Base-by-base conservation (phyloP, 1,140 invertebrate species). In the Planococcus citri region DNA sequence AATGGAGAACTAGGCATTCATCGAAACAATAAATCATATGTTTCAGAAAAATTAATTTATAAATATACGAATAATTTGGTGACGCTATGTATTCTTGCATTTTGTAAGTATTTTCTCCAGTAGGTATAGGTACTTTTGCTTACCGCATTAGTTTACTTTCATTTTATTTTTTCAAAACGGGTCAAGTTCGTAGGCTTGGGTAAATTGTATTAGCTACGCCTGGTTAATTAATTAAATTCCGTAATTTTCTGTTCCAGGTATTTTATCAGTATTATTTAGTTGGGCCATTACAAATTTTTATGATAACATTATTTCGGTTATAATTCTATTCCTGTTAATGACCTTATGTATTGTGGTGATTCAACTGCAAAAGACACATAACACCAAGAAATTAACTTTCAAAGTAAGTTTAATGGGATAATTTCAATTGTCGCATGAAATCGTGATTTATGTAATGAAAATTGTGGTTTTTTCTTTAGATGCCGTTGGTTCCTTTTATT, bases 401-500 rank as follows among this genome's bases (percentile, higher is more conserved):
- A 64, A 64, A 17, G 60, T 25, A 64, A 24, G 6, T 25, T 64
- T 64, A 9, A 3, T 25, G 25, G 24, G 12, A 33, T 33, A 6
- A 33, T 33, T 33, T 33, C n/a, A n/a, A n/a, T n/a, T n/a, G n/a
- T n/a, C n/a, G n/a, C n/a, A 33, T 12, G 29, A 12, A 33, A 33
- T 33, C 29, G n/a, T n/a, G n/a, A 33, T 33, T 33, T 33, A 33
- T 12, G 12, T 33, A 3, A 33, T 6, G 3, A 6, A 33, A 3
- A 33, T 33, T 33, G 3, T 33, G 29, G 29, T 33, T 33, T 33
- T 12, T 33, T 6, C 29, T 12, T 3, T 33, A 92, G 87, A 91
- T 91, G 58, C 92, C 92, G 0, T 79, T 90, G 25, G 91, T 95
- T 17, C 94, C 94, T 1, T 80, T 92, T 22, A 80, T 95, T 58